Evolutionary conservation across 1,140 invertebrate genomes (phyloP).

Genomic region (Zaprionus lachaisei): DNA sequence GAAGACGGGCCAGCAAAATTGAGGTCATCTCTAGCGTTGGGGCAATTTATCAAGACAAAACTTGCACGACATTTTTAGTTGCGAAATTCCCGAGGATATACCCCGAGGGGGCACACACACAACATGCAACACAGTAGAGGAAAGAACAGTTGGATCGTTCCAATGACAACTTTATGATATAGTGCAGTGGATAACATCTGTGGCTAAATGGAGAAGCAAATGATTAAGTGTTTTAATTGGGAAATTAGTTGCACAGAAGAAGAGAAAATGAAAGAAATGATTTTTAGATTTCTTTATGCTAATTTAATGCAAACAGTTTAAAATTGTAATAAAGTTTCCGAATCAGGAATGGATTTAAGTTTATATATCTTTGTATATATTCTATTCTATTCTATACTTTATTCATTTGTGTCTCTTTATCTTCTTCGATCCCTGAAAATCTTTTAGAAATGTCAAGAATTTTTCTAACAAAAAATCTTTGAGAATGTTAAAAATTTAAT

Average conservation of each 20-base stretch:
- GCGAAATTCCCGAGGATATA: constrained; percentile 55
- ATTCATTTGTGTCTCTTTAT: background rate
- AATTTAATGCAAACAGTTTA: background rate
- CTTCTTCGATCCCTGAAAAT: background rate
- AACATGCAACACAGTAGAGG: background rate
- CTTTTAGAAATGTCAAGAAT: background rate
- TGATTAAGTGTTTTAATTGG: constrained; percentile 1
- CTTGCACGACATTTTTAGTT: constrained; percentile 57
- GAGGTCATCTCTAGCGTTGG: constrained; percentile 54
- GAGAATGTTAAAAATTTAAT: background rate
- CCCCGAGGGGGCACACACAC: background rate
- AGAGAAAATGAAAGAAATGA: background rate
- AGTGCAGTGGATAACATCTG: background rate
- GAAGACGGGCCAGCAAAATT: constrained; percentile 39
- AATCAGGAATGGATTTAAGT: background rate
- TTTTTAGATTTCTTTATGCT: background rate
- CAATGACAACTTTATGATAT: constrained; percentile 2
- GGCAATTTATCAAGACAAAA: constrained; percentile 59
- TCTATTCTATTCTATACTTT: background rate
- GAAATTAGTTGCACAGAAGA: background rate
- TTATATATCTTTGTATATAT: background rate
- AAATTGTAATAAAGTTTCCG: background rate
- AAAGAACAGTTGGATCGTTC: constrained; percentile 1
- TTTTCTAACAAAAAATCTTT: background rate
- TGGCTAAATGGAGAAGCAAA: background rate